Percentiles rank a stretch among this genome's conserved stretches.
Evolutionary conservation across 2,113 vertebrate species (phyloP).

Genomic region (Vicugna pacos): DNA sequence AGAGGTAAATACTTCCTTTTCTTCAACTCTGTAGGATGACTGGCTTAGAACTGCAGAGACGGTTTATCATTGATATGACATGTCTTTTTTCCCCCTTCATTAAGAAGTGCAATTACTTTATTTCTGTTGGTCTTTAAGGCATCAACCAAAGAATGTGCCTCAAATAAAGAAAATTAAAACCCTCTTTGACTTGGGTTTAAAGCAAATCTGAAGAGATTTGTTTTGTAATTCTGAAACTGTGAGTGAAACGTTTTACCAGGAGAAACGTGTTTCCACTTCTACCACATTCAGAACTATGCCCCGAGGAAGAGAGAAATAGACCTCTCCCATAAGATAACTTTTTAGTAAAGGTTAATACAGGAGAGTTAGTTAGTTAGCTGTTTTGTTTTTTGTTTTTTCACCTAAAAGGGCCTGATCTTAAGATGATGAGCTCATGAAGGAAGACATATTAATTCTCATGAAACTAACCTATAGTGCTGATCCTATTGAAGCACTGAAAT

Average conservation of each 20-base stretch:
- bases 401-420: background rate
- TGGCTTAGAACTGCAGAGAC: background rate
- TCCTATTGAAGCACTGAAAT: constrained; percentile 16
- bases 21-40: background rate
- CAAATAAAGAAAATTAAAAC: constrained; percentile 8
- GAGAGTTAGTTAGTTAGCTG: background rate
- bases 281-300: background rate
- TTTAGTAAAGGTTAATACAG: constrained; percentile 8
- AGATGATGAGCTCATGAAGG: background rate
- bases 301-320: background rate
- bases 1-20: background rate
- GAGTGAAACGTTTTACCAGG: background rate
- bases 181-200: background rate
- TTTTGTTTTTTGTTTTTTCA: background rate
- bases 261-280: background rate
- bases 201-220: constrained; percentile 5
- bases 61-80: background rate
- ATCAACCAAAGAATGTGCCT: background rate
- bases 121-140: background rate
- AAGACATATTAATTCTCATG: background rate
- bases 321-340: background rate
- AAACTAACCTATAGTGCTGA: background rate
- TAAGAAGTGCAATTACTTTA: constrained; percentile 25
- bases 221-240: background rate
- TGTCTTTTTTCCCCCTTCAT: background rate